Percentiles rank a stretch among this genome's conserved stretches.
Evolutionary conservation across 2,113 vertebrate species (phyloP).

Genomic region (Atlantisia rogersi): DNA sequence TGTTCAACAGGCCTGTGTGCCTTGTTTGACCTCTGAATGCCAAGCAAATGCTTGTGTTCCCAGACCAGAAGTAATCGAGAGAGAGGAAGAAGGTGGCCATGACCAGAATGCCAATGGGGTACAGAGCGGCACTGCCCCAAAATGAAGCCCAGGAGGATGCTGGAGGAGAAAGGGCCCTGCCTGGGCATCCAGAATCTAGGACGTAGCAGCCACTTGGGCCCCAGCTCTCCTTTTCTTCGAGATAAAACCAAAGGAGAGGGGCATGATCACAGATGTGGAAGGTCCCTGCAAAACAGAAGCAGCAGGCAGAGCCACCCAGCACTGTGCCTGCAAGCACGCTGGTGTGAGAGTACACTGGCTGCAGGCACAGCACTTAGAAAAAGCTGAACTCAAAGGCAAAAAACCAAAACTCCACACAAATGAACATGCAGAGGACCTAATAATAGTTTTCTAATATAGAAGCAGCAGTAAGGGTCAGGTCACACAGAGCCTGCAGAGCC

Average conservation of each 20-base stretch:
- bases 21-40: conserved; percentile 58
- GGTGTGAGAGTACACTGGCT: background rate
- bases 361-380: background rate
- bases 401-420: background rate
- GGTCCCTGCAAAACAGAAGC: rapidly evolving
- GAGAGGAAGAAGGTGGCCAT: background rate
- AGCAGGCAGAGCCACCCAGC: background rate
- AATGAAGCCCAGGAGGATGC: background rate
- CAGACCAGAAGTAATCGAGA: conserved; percentile 36
- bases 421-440: background rate
- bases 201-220: background rate
- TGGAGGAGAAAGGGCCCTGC: background rate
- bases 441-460: background rate
- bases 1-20: background rate
- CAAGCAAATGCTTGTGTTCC: conserved; percentile 45
- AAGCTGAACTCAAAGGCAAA: background rate
- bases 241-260: rapidly evolving
- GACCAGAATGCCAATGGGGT: background rate
- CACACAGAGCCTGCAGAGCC: background rate
- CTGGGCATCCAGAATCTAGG: background rate
- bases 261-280: rapidly evolving
- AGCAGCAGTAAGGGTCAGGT: background rate
- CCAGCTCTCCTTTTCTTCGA: background rate
- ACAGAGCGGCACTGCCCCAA: background rate
- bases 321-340: rapidly evolving